Base-by-base conservation (phyloP, 2,113 vertebrate species). In the Cyanoderma ruficeps region DNA sequence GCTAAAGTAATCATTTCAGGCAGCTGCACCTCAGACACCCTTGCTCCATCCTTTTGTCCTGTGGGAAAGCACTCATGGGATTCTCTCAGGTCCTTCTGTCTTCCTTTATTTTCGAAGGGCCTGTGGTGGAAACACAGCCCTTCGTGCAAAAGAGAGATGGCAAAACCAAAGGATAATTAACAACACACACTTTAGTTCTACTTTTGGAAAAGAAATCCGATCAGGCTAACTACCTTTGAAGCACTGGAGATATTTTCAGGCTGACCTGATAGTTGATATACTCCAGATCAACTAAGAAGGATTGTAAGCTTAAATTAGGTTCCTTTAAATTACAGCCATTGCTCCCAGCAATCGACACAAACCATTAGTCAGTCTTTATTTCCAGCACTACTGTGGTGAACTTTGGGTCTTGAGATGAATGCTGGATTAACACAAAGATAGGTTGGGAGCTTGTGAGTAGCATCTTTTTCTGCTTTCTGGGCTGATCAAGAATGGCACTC, bases 11-110 rank as follows among this genome's bases (percentile, higher is more conserved):
- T 59, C 8, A n/a, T 30, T 80, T 86, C 68, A 92, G 42, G 44
- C 93, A 90, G 80, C 80, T 90, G 80, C 83, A 90, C 47, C 92
- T 59, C 76, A 86, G 59, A 70, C 56, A 86, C 56, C 55, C 60
- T 74, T 67, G 25, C 37, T 89, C 56, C 44, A 47, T 74, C 64
- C 89, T 92, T 93, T 90, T 56, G 89, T 93, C 44, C 60, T 83
- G 83, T 93, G 83, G 21, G 79, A 95, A 92, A 90, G 63, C 42
- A 77, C 80, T 77, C 21, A 80, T 35, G 39, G 68, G 27, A 31
- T 35, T 21, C 55, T 50, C 24, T 83, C 55, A 46, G 27, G 81
- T 86, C 59, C 30, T 87, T 71, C 85, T 87, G 53, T 42, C 22
- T 83, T 75, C 33, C 33, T 46, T 79, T 72, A 41, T 80, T 90